Conservation (phyloP, 2,797 vertebrate genomes). For the Masticophis lateralis region DNA sequence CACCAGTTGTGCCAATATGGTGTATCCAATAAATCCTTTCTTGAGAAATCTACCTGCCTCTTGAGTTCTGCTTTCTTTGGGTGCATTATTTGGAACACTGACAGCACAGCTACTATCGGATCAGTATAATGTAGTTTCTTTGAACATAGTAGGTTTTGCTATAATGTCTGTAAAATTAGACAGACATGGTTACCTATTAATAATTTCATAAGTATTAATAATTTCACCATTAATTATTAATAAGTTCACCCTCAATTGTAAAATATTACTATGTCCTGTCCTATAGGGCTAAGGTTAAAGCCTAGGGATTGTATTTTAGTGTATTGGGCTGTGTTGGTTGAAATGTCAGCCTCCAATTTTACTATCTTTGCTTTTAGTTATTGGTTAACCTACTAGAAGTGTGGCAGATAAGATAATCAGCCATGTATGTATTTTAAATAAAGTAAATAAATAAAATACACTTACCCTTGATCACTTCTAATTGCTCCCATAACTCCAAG, state of each 20-base stretch:
- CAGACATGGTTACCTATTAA: not conserved
- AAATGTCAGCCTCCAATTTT: not conserved
- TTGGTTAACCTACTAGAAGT: not conserved
- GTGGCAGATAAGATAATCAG: not conserved
- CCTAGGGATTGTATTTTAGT: not conserved
- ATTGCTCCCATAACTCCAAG: slow-evolving; percentile 98
- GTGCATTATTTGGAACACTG: too few relatives aligned
- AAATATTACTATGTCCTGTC: not conserved
- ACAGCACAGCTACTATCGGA: not conserved
- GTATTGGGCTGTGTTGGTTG: not conserved
- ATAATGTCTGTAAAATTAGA: not conserved
- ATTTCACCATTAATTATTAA: not conserved
- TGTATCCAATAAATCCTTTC: too few relatives aligned
- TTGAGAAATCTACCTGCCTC: too few relatives aligned
- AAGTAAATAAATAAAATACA: not conserved
- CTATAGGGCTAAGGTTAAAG: not conserved
- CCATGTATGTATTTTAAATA: not conserved
- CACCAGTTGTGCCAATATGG: too few relatives aligned
- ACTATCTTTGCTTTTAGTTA: not conserved
- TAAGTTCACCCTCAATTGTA: not conserved
- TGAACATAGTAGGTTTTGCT: not conserved
- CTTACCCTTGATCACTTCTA: slow-evolving; percentile 97
- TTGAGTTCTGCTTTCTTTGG: too few relatives aligned
- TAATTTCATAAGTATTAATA: not conserved
- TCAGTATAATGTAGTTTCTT: not conserved